Base-by-base conservation (phyloP, 2,888 invertebrate species). In the Phortica magna region DNA sequence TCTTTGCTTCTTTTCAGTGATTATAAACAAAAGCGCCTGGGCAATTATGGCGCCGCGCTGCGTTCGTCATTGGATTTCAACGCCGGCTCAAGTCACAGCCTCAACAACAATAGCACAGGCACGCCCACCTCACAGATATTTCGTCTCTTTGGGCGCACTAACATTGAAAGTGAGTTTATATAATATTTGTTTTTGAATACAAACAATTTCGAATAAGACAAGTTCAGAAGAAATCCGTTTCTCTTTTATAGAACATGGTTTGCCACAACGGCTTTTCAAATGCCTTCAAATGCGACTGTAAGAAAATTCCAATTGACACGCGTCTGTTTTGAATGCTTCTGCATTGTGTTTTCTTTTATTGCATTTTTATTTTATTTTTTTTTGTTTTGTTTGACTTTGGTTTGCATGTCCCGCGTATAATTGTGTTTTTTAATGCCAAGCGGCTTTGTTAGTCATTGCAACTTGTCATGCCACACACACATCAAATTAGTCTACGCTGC, bases 111-210 rank as follows among this genome's bases (percentile, higher is more conserved):
- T 75, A 90, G 83, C 73, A 68, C 77, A 71, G 39, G 78, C 84
- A 77, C 81, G 76, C 67, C 68, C n/a, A 73, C 73, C 73, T 81
- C 88, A 42, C 86, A 88, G 79, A 85, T 88, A 77, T 86, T 84
- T 77, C 89, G 90, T 78, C 84, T 90, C 78, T 89, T 90, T 80
- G 90, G 90, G n/a, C 86, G 84, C 43, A 82, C 84, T 17, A 81
- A 87, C 74, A 75, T 90, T n/a, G 88, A 89, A 84, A 85, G 88
- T 82, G 79, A 82, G 84, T 79, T 17, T 22, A 19, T 1, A n/a
- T n/a, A n/a, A n/a, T n/a, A n/a, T n/a, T n/a, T n/a, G n/a, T n/a
- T n/a, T n/a, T n/a, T n/a, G n/a, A n/a, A n/a, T 31, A 31, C 5
- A 31, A 31, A 31, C 31, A 31, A 31, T 31, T 31, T 31, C 31